Evolutionary conservation across 2,113 vertebrate genomes (phyloP).

Genomic region (Sinocyclocheilus anshuiensis): DNA sequence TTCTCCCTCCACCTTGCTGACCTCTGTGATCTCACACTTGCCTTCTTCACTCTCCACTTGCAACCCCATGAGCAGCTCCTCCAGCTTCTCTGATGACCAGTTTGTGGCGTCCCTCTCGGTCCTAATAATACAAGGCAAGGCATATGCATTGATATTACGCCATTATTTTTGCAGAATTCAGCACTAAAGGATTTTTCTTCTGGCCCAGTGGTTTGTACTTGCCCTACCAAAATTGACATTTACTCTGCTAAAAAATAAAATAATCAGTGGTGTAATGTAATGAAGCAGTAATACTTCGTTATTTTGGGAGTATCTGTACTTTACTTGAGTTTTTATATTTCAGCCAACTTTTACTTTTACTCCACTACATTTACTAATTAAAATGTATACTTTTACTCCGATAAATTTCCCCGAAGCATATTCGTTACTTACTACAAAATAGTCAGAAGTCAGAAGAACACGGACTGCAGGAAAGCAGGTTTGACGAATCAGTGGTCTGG

Average conservation of each 20-base stretch:
- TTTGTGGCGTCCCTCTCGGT: slow-evolving; percentile 94
- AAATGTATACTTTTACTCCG: too few species aligned
- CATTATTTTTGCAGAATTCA: neutral
- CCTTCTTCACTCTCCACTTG: slow-evolving; percentile 85
- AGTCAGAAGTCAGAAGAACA: too few species aligned
- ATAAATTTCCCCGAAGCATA: too few species aligned
- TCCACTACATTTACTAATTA: too few species aligned
- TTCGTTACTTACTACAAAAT: too few species aligned
- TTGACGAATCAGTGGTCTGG: too few species aligned
- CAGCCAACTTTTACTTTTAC: too few species aligned
- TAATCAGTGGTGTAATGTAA: too few species aligned
- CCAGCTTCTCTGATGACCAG: slow-evolving; percentile 95
- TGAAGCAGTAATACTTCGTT: too few species aligned
- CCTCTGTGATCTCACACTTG: slow-evolving; percentile 89
- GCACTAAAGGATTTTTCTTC: neutral
- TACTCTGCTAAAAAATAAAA: neutral
- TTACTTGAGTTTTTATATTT: too few species aligned
- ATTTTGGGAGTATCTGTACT: too few species aligned
- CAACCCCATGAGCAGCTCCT: slow-evolving; percentile 83
- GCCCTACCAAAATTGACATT: neutral
- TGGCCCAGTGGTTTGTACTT: neutral
- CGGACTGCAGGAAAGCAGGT: too few species aligned
- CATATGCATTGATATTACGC: neutral
- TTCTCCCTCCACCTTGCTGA: slow-evolving; percentile 90
- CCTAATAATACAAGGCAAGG: slow-evolving; percentile 70